Percentiles rank a stretch among this genome's conserved stretches.
phyloP scores from a whole-genome alignment of 2,888 invertebrate genomes.

The Plagodis dolabraria region DNA sequence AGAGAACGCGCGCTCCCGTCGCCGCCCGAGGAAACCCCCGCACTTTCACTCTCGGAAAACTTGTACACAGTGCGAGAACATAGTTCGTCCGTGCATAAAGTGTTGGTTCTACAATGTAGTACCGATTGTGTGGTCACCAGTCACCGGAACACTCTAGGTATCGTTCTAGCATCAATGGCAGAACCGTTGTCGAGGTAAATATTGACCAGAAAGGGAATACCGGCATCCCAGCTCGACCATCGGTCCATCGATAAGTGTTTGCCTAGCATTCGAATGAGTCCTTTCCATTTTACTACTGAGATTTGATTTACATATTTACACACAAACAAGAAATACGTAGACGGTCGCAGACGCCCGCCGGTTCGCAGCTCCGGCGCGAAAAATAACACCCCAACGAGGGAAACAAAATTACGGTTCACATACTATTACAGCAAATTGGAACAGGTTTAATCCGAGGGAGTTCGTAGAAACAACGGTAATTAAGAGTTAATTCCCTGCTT shows the following conservation, averaged over 20 bases:
- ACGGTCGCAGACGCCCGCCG: conserved; percentile 7
- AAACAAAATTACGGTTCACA: conserved; percentile 33
- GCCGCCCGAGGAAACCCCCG: conserved; percentile 34
- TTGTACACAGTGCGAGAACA: conserved; percentile 50
- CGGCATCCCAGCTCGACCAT: conserved; percentile 40
- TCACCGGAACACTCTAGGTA: conserved; percentile 52
- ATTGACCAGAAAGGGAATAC: conserved; percentile 57
- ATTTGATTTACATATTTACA: conserved; percentile 53
- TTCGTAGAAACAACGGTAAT: conserved; percentile 38
- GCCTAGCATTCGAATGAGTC: conserved; percentile 42
- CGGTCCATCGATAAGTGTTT: conserved; percentile 50
- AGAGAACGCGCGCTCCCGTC: conserved; percentile 53
- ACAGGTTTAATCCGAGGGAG: conserved; percentile 33
- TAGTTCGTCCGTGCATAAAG: conserved; percentile 34
- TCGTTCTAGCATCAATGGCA: conserved; percentile 54
- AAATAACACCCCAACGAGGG: conserved; percentile 21
- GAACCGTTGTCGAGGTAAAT: conserved; percentile 71
- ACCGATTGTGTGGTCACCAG: conserved; percentile 48
- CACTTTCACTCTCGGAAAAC: conserved; percentile 53
- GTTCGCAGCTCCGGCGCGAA: conserved; percentile 14
- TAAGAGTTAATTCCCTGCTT: conserved; percentile 37
- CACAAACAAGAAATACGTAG: conserved; percentile 24
- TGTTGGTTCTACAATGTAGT: conserved; percentile 54
- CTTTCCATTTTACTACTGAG: conserved; percentile 40
- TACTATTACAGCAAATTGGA: conserved; percentile 37